Conservation (phyloP, 2,113 vertebrate genomes). For the Hippoglossus stenolepis region DNA sequence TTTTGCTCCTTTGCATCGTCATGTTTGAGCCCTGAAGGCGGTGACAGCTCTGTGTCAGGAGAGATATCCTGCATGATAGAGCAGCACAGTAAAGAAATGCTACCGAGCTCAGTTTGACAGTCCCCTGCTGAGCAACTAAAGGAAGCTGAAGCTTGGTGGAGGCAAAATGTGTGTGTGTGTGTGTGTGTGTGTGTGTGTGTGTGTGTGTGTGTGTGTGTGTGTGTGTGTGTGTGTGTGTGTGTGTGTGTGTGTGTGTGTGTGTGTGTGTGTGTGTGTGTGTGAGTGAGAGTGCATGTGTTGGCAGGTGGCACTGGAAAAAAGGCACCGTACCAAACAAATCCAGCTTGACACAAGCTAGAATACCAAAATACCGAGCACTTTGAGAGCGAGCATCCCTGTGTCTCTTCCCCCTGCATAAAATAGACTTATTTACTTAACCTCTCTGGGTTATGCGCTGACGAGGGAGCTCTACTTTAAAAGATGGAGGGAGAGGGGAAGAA, state of each 20-base stretch:
- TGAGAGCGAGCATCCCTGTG: slow-evolving; percentile 18
- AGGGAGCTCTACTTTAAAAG: slow-evolving; percentile 58
- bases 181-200: neutral
- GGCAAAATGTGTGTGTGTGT: neutral
- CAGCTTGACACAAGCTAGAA: slow-evolving; percentile 54
- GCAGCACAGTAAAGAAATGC: slow-evolving; percentile 44
- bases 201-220: too few relatives aligned
- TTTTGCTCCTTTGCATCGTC: slow-evolving; percentile 42
- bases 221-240: neutral
- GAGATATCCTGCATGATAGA: slow-evolving; percentile 56
- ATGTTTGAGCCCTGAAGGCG: slow-evolving; percentile 48
- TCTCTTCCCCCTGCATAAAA: slow-evolving; percentile 59
- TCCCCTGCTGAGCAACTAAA: slow-evolving; percentile 51
- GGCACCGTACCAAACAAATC: slow-evolving; percentile 48
- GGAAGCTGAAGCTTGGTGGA: slow-evolving; percentile 22
- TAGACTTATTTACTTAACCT: slow-evolving; percentile 73
- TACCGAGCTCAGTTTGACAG: slow-evolving; percentile 39
- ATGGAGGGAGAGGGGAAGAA: slow-evolving; percentile 7
- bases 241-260: neutral
- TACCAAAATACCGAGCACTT: slow-evolving; percentile 42
- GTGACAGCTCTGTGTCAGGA: slow-evolving; percentile 57
- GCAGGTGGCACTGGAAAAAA: slow-evolving; percentile 49
- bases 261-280: neutral
- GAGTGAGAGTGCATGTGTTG: slow-evolving; percentile 22
- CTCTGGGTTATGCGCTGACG: slow-evolving; percentile 58